Evolutionary conservation across 2,797 vertebrate genomes (phyloP).

Genomic region (Clarias pachynema): DNA sequence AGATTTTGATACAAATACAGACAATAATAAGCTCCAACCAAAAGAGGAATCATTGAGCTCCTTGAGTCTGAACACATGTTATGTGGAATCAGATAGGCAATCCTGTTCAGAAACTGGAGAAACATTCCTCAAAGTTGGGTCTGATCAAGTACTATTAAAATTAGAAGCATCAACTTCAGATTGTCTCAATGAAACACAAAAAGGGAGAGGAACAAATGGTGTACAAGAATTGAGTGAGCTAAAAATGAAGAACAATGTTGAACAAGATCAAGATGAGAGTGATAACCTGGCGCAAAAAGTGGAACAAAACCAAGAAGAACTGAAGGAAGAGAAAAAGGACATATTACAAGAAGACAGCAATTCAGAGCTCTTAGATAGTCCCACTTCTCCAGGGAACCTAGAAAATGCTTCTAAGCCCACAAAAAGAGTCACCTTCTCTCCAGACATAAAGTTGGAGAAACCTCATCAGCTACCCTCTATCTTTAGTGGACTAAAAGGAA

Average conservation of each 20-base stretch:
- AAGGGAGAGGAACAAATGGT: not conserved
- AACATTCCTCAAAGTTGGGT: not conserved
- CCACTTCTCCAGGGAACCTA: not conserved
- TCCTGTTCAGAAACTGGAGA: conserved; percentile 2
- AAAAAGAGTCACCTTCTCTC: conserved; percentile 65
- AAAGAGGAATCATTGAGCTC: not conserved
- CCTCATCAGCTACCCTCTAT: conserved; percentile 82
- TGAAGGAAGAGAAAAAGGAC: not conserved
- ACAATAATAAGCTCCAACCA: not conserved
- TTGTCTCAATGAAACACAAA: conserved; percentile 1
- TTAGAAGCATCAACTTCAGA: conserved; percentile 8
- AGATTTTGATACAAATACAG: conserved; percentile 17
- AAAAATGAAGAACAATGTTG: conserved; percentile 2
- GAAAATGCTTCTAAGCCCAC: conserved; percentile 12
- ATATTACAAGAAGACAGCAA: conserved; percentile 4
- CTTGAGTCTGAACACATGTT: conserved; percentile 3
- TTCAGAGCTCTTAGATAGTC: conserved; percentile 2
- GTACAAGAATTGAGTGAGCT: not conserved
- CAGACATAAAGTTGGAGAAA: conserved; percentile 72
- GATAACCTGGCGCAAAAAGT: not conserved
- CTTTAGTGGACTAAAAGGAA: conserved; percentile 84
- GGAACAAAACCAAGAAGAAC: not conserved
- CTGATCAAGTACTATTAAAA: conserved; percentile 11
- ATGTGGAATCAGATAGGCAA: conserved; percentile 12
- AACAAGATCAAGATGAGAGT: conserved; percentile 5